Evolutionary conservation across 2,113 vertebrate genomes (phyloP), one percentile per base, ranked within the genome.

Genomic region (Cyanoderma ruficeps): DNA sequence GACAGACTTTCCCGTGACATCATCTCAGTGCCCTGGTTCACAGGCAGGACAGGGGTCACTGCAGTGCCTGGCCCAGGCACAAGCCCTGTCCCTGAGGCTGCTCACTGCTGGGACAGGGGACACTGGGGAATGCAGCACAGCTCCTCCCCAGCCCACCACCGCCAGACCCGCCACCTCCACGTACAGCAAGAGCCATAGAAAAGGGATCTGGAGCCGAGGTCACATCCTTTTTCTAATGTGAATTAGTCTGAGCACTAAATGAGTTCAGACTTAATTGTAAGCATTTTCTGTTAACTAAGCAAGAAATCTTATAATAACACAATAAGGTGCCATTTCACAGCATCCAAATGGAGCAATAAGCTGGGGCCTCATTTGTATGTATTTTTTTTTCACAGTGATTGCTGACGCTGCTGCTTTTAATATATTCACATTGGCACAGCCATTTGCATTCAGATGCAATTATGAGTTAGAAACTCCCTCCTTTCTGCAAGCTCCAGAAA

Each of bases 381-480:
- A 47, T 74, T 96, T 95, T 85, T 85, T 91, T 97, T 88, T 93
- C 42, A 39, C 90, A 46, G 27, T 79, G 94, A 95, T 91, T 60
- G 96, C 98, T 97, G 97, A 97, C 89, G n/a, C 61, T 20, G 93
- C 89, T 72, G 88, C 95, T 97, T 97, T 97, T 97, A 97, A 97
- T 97, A 93, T 94, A 97, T 96, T 98, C 94, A 88, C 97, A 91
- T 71, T 93, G 96, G 95, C 92, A 94, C 80, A 82, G 96, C 95
- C 92, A 94, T 97, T 97, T 97, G 97, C 95, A 96, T 96, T 94
- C 93, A 96, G 96, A 96, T 89, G 93, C 94, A 95, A 96, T 95
- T 97, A 97, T 87, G 97, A 95, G 95, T 95, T 91, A 97, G 96
- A 94, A 88, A 68, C 76, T 61, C 94, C 91, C 95, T 96, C 94